Percentiles rank a stretch among this genome's conserved stretches.
These are phyloP conservation scores for Polydrusus cervinus DNA, from an alignment of 2,888 invertebrate genomes.

Conservation along the genomic window DNA sequence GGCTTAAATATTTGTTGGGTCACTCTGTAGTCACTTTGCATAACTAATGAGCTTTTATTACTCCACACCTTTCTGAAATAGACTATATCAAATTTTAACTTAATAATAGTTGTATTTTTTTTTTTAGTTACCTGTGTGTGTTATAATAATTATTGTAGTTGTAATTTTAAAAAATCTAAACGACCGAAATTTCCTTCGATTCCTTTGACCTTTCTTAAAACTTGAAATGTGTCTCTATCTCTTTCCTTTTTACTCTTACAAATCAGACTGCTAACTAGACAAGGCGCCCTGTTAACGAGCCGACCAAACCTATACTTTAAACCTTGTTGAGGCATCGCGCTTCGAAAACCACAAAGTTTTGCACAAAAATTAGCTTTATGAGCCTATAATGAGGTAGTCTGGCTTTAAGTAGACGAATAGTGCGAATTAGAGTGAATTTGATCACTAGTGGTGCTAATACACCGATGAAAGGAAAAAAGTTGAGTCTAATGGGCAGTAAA, in stretches of 20 bases:
- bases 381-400: conserved; percentile 48
- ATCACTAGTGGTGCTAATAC: conserved; percentile 42
- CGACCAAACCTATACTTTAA: conserved; percentile 68
- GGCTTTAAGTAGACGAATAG: conserved; percentile 30
- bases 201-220: neutral
- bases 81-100: too few species aligned
- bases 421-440: conserved; percentile 49
- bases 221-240: conserved; percentile 27
- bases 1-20: too few species aligned
- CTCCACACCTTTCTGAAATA: too few species aligned
- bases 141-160: too few species aligned
- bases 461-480: conserved; percentile 23
- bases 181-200: neutral
- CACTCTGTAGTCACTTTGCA: too few species aligned
- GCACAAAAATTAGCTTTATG: conserved; percentile 52
- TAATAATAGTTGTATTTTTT: too few species aligned
- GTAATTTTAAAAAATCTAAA: too few species aligned
- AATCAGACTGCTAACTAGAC: conserved; percentile 70
- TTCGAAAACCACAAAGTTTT: conserved; percentile 44
- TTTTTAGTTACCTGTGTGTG: too few species aligned
- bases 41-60: too few species aligned
- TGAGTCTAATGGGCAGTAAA: conserved; percentile 31
- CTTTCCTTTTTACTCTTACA: conserved; percentile 56
- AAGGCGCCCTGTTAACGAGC: conserved; percentile 70
- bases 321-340: conserved; percentile 47